Evolutionary conservation across 2,113 vertebrate species (phyloP), one percentile per base, ranked within the genome.

Genomic region (Myanophis thanlyinensis): DNA sequence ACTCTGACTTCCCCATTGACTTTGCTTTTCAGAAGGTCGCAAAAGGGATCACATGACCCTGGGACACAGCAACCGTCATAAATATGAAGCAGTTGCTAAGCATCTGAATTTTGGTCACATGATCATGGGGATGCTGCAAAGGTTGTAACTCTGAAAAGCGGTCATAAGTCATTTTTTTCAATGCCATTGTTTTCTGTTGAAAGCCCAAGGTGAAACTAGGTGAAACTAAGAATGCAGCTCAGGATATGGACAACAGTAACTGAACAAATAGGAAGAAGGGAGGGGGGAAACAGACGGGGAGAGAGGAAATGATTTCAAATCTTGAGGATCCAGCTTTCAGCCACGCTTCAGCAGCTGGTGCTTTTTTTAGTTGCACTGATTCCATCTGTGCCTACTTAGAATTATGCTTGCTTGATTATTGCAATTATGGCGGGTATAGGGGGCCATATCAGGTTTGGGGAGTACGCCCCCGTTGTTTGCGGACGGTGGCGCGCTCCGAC

Each of bases 331-430:
- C 53, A 59, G 88, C 88, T 90, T 90, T 90, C 56, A 18, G 73
- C 9, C n/a, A 86, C 1, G n/a, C 88, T 62, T 90, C 92, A 90
- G 88, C 15, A 35, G 53, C 92, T 93, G 80, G 46, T 93, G 92
- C 88, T 93, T 90, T 90, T 93, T 89, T 90, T 90, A 89, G 91
- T 53, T 89, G 73, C 51, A 59, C 47, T 90, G 88, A 93, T 89
- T 86, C 88, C 92, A 90, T 86, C 88, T 90, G 88, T 86, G 92
- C 80, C 88, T 51, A 44, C n/a, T 90, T 93, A 86, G 85, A 93
- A 40, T 47, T 27, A 30, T 62, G 88, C n/a, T 85, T 54, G 92
- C 89, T 93, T 89, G 46, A n/a, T n/a, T n/a, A n/a, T n/a, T n/a
- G n/a, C n/a, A n/a, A n/a, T n/a, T n/a, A n/a, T n/a, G n/a, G n/a